Conservation (phyloP, 2,113 vertebrate genomes). For the Laticauda colubrina region DNA sequence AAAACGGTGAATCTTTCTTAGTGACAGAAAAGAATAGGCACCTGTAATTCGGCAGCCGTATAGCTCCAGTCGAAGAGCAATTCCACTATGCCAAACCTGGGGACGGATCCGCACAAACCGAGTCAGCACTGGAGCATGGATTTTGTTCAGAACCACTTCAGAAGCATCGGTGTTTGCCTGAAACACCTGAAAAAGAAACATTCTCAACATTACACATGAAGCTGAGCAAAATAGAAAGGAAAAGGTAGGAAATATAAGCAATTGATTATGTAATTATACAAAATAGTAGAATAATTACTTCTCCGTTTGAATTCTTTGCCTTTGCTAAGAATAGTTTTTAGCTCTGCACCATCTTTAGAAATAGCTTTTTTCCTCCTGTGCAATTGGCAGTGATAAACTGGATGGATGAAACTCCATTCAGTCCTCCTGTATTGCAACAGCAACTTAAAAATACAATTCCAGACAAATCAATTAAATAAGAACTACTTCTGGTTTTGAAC, state of each 20-base stretch:
- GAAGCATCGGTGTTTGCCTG: slow-evolving; percentile 87
- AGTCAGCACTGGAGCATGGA: slow-evolving; percentile 87
- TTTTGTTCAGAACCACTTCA: slow-evolving; percentile 91
- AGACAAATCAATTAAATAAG: slow-evolving; percentile 6
- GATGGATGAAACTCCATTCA: not conserved
- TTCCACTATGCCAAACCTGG: slow-evolving; percentile 90
- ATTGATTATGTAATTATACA: not conserved
- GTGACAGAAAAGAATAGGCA: slow-evolving; percentile 52
- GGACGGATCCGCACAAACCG: slow-evolving; percentile 91
- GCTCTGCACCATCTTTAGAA: not conserved
- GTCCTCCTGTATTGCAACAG: not conserved
- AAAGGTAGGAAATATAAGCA: not conserved
- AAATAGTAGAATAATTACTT: fast-evolving
- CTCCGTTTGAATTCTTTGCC: not conserved
- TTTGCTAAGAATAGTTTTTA: not conserved
- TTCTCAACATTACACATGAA: not conserved
- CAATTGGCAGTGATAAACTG: not conserved
- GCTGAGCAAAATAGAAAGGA: not conserved
- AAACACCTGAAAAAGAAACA: slow-evolving; percentile 77
- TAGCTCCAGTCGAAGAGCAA: slow-evolving; percentile 90
- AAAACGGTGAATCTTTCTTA: not conserved
- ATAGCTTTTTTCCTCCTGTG: not conserved
- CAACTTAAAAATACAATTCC: not conserved
- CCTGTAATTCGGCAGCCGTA: slow-evolving; percentile 96
- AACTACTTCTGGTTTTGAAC: slow-evolving; percentile 17